phyloP scores from a whole-genome alignment of 1,140 invertebrate genomes.

The Drosophila obscura region DNA sequence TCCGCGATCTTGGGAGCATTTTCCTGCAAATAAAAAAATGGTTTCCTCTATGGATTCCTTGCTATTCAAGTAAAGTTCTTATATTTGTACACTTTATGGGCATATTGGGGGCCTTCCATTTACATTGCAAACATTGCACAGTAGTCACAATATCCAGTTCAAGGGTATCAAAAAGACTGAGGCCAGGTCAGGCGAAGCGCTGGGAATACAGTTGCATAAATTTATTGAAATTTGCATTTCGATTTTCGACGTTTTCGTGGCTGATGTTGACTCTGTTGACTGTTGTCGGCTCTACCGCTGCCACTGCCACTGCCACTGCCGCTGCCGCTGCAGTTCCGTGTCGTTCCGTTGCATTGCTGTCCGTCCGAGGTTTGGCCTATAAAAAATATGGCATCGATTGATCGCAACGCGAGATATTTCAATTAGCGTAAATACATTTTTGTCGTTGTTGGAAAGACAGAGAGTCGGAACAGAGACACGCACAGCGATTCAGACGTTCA shows the following conservation, averaged over 20 bases:
- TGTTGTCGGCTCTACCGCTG: slow-evolving; percentile 18
- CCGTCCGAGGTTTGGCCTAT: slow-evolving; percentile 61
- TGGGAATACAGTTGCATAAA: slow-evolving; percentile 75
- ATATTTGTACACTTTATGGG: no score
- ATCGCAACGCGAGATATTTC: slow-evolving; percentile 81
- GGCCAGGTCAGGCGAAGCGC: slow-evolving; percentile 39
- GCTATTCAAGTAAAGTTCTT: no score
- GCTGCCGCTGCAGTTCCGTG: slow-evolving; percentile 25
- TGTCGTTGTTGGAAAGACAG: slow-evolving; percentile 59
- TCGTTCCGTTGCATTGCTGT: slow-evolving; percentile 9
- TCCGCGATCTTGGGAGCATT: no score
- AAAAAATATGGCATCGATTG: slow-evolving; percentile 82
- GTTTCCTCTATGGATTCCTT: background rate
- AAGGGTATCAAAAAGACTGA: background rate
- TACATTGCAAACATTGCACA: background rate
- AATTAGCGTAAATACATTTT: slow-evolving; percentile 83
- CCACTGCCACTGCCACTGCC: slow-evolving; percentile 24
- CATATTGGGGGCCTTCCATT: no score
- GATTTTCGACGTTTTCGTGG: slow-evolving; percentile 40
- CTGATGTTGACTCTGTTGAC: slow-evolving; percentile 13
- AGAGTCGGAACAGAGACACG: slow-evolving; percentile 26
- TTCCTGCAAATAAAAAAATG: background rate
- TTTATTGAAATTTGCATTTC: slow-evolving; percentile 82
- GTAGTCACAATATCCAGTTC: background rate
- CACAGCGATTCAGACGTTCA: slow-evolving; percentile 23